phyloP scores from a whole-genome alignment of 2,888 invertebrate genomes.

The Leptura quadrifasciata region DNA sequence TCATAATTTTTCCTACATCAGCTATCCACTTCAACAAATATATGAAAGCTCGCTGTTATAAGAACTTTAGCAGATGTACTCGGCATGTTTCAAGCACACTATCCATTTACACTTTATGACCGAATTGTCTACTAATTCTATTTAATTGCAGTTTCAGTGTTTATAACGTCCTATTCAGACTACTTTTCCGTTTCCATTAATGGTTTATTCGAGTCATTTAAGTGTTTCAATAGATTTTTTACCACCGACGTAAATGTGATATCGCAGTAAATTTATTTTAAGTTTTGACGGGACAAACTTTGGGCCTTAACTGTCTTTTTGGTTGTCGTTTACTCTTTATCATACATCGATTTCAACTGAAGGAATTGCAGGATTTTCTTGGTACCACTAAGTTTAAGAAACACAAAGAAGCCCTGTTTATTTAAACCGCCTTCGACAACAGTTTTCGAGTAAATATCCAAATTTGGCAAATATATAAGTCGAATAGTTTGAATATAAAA shows the following conservation, averaged over 20 bases:
- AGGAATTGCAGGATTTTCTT: too few species aligned
- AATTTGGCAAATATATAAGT: too few species aligned
- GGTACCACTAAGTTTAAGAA: too few species aligned
- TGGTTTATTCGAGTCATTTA: background rate
- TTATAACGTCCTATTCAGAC: background rate
- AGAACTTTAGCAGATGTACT: background rate
- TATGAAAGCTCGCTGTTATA: background rate
- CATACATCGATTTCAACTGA: too few species aligned
- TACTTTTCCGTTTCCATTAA: background rate
- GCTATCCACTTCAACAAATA: too few species aligned
- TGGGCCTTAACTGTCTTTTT: too few species aligned
- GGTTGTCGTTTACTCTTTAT: too few species aligned
- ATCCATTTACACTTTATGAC: background rate
- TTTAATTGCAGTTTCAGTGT: constrained; percentile 3
- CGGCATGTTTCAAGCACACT: constrained; percentile 1
- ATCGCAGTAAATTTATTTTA: background rate
- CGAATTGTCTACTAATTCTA: constrained; percentile 1
- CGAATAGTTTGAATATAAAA: too few species aligned
- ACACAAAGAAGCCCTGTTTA: too few species aligned
- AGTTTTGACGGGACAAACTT: background rate
- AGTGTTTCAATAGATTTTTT: background rate
- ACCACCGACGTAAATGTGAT: background rate
- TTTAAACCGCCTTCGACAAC: too few species aligned
- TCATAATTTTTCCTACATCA: too few species aligned
- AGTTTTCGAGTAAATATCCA: too few species aligned